Evolutionary conservation across 2,888 invertebrate species (phyloP).

Genomic region (Epinotia bilunana): DNA sequence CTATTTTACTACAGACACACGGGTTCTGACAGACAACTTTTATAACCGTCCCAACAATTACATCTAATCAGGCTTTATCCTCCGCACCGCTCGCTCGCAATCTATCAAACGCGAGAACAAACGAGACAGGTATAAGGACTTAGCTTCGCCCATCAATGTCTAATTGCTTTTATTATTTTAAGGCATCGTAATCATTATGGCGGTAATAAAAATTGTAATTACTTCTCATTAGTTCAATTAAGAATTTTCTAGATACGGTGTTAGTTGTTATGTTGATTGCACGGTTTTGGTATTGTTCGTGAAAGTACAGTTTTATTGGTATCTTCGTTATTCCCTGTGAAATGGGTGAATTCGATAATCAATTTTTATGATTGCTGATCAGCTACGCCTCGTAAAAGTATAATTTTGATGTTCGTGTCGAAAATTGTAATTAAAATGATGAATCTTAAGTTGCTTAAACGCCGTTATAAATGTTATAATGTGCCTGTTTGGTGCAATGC

Average conservation of each 20-base stretch:
- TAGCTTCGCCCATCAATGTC: conserved; percentile 81
- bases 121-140: conserved; percentile 66
- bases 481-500: conserved; percentile 10
- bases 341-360: conserved; percentile 71
- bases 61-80: conserved; percentile 73
- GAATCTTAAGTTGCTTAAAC: conserved; percentile 66
- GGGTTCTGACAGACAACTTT: conserved; percentile 81
- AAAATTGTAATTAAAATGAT: conserved; percentile 80
- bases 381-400: conserved; percentile 79
- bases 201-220: conserved; percentile 84
- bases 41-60: conserved; percentile 84
- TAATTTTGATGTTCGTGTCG: conserved; percentile 76
- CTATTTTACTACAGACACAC: conserved; percentile 81
- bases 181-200: conserved; percentile 84
- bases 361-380: conserved; percentile 79
- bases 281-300: conserved; percentile 68
- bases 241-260: conserved; percentile 83
- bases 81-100: conserved; percentile 59
- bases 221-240: conserved; percentile 85
- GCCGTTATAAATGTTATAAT: conserved; percentile 22
- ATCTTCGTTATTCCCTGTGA: conserved; percentile 67
- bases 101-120: conserved; percentile 56
- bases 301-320: conserved; percentile 72
- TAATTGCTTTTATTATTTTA: conserved; percentile 85
- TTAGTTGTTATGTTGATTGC: conserved; percentile 80